phyloP scores from a whole-genome alignment of 2,113 vertebrate species.

The Dasyurus viverrinus region DNA sequence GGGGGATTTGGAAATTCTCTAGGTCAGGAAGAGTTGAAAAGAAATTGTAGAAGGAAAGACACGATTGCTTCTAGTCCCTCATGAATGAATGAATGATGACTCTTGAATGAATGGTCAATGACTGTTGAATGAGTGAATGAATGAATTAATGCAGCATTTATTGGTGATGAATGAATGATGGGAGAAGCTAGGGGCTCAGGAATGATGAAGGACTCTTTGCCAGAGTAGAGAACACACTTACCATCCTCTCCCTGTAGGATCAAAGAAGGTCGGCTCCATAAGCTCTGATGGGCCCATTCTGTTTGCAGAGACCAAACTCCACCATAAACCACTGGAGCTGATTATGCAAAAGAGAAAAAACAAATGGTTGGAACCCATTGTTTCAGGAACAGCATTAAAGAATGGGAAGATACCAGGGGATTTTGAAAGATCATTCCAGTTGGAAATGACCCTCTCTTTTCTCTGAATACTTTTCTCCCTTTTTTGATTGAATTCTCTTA shows the following conservation, averaged over 20 bases:
- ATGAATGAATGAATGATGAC: not conserved
- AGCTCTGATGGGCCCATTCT: constrained; percentile 86
- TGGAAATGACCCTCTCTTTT: not conserved
- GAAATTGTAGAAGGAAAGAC: not conserved
- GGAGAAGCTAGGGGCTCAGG: not conserved
- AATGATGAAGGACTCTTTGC: not conserved
- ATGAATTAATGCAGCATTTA: not conserved
- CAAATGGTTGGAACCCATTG: not conserved
- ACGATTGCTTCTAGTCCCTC: not conserved
- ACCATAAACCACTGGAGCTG: constrained; percentile 90
- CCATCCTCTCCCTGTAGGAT: constrained; percentile 87
- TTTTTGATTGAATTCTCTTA: not conserved
- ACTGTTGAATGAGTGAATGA: no score
- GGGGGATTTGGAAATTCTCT: not conserved
- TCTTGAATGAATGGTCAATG: no score
- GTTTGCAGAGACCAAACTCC: constrained; percentile 89
- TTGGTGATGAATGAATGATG: not conserved
- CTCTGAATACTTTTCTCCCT: not conserved
- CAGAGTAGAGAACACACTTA: constrained; percentile 70
- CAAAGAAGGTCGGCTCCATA: constrained; percentile 88
- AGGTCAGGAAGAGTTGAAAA: not conserved
- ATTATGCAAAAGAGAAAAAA: not conserved
- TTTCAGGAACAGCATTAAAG: not conserved
- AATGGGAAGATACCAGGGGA: not conserved
- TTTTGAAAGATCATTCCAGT: not conserved